Evolutionary conservation across 2,888 invertebrate genomes (phyloP).

Genomic region (Pocota personata): DNA sequence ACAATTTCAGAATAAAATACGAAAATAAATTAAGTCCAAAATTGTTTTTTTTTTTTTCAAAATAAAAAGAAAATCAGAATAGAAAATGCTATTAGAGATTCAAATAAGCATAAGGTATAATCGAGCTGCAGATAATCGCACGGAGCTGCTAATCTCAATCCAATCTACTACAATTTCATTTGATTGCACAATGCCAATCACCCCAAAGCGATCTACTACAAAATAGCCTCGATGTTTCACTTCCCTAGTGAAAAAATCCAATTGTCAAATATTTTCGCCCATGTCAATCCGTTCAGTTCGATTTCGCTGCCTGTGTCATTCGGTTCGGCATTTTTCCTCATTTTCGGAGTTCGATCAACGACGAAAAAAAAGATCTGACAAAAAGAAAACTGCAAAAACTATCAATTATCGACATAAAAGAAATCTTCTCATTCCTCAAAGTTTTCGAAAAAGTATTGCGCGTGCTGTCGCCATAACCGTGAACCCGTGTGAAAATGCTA

Average conservation of each 20-base stretch:
- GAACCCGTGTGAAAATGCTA: slow-evolving; percentile 51
- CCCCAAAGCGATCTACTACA: slow-evolving; percentile 28
- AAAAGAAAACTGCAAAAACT: slow-evolving; percentile 37
- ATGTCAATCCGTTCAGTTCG: slow-evolving; percentile 64
- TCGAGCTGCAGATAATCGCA: too few species aligned
- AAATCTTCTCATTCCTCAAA: slow-evolving; percentile 24
- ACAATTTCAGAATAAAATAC: too few species aligned
- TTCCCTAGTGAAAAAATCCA: slow-evolving; percentile 12
- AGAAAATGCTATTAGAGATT: too few species aligned
- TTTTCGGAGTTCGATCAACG: slow-evolving; percentile 45
- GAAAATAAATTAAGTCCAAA: too few species aligned
- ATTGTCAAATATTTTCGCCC: slow-evolving; percentile 64
- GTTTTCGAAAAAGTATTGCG: slow-evolving; percentile 33
- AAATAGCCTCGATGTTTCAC: not conserved
- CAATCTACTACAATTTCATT: slow-evolving; percentile 14
- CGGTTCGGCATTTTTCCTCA: slow-evolving; percentile 57
- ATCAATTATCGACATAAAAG: slow-evolving; percentile 44
- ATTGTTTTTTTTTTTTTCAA: too few species aligned
- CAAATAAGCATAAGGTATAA: too few species aligned
- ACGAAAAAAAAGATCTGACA: slow-evolving; percentile 39
- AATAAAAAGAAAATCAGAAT: too few species aligned
- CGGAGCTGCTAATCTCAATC: not conserved
- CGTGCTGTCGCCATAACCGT: slow-evolving; percentile 24
- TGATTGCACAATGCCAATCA: not conserved
- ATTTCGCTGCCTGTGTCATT: slow-evolving; percentile 61